These are phyloP conservation scores for Rhadinocentrus ornatus DNA, from an alignment of 2,797 vertebrate species.

Conservation along the genomic window DNA sequence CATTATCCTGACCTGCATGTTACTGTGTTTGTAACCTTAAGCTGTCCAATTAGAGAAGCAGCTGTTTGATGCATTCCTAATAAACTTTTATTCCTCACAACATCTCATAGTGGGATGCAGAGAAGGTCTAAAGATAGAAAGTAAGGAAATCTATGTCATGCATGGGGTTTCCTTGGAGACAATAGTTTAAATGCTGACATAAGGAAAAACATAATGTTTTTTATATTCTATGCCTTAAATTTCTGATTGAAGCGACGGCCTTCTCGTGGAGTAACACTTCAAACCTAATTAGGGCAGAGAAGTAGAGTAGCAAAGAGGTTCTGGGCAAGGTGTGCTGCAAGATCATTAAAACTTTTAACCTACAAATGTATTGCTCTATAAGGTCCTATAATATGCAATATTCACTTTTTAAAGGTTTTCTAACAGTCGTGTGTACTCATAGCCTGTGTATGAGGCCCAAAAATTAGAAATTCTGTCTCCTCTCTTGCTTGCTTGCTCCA, in stretches of 20 bases:
- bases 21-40: conserved; percentile 51
- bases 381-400: no score
- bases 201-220: neutral
- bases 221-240: no score
- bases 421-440: no score
- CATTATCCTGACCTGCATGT: conserved; percentile 52
- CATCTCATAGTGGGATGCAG: conserved; percentile 2
- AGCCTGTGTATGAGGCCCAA: no score
- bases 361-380: no score
- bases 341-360: no score
- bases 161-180: conserved; percentile 8
- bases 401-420: no score
- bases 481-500: no score
- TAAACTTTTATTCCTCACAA: conserved; percentile 18
- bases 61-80: conserved; percentile 23
- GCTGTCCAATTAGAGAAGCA: conserved; percentile 46
- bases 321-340: no score
- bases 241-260: no score
- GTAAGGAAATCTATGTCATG: conserved; percentile 20
- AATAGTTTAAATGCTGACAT: conserved; percentile 18
- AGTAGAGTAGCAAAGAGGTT: no score
- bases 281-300: neutral
- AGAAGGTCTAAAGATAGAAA: neutral
- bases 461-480: no score
- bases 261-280: neutral